Percentiles rank a stretch among this genome's conserved stretches.
Conservation (phyloP, 2,888 invertebrate genomes). For the Acanthoscelides obtectus region DNA sequence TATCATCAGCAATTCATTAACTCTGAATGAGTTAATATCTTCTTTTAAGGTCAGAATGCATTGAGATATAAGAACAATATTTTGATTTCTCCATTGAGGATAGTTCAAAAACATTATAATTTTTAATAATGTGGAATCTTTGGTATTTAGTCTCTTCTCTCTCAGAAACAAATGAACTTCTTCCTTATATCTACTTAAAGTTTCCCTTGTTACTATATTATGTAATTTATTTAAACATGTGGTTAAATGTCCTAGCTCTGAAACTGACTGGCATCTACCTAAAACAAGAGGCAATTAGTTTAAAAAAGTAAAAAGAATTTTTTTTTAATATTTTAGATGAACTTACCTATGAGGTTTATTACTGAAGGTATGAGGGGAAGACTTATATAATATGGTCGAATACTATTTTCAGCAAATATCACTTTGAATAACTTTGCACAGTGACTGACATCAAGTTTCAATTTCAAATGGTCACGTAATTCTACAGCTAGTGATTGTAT, state of each 20-base stretch:
- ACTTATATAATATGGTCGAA: slow-evolving; percentile 44
- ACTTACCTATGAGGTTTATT: slow-evolving; percentile 38
- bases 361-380: slow-evolving; percentile 45
- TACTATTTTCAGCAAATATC: slow-evolving; percentile 41
- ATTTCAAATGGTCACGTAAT: slow-evolving; percentile 33
- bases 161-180: slow-evolving; percentile 41
- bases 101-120: slow-evolving; percentile 46
- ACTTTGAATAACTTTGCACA: slow-evolving; percentile 46
- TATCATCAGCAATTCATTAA: slow-evolving; percentile 42
- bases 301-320: neutral
- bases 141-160: slow-evolving; percentile 31
- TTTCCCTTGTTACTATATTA: slow-evolving; percentile 41
- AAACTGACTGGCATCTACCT: slow-evolving; percentile 37
- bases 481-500: slow-evolving; percentile 41
- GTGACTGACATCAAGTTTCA: slow-evolving; percentile 35
- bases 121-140: slow-evolving; percentile 19
- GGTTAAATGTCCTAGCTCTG: slow-evolving; percentile 48
- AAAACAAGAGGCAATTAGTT: slow-evolving; percentile 26
- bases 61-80: slow-evolving; percentile 40
- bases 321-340: neutral
- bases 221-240: slow-evolving; percentile 48
- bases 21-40: slow-evolving; percentile 40
- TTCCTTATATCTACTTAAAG: slow-evolving; percentile 41
- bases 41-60: slow-evolving; percentile 43
- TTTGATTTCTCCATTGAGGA: slow-evolving; percentile 47